Percentiles rank a stretch among this genome's conserved stretches.
Evolutionary conservation across 1,140 invertebrate genomes (phyloP).

Genomic region (Drosophila paulistorum): DNA sequence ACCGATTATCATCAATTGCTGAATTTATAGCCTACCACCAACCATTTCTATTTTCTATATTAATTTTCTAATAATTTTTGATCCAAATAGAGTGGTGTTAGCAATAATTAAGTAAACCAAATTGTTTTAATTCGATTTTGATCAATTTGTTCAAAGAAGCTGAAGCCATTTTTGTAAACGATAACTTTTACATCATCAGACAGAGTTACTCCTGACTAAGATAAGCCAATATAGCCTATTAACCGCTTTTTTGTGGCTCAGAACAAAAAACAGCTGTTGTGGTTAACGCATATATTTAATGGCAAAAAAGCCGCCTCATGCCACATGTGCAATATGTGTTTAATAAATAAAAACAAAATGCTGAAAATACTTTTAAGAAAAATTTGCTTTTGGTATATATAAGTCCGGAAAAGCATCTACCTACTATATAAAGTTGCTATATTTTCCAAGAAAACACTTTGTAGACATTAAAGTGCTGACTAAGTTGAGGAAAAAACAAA

Average conservation of each 20-base stretch:
- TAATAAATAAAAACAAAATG: slow-evolving; percentile 7
- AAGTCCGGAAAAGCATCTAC: slow-evolving; percentile 14
- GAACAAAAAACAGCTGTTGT: slow-evolving; percentile 34
- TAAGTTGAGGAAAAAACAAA: slow-evolving; percentile 42
- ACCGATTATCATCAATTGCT: no score
- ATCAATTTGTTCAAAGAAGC: neutral
- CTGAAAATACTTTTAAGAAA: neutral
- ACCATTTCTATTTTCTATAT: no score
- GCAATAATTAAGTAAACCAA: no score
- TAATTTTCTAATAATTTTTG: no score
- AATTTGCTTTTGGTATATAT: neutral
- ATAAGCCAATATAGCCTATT: slow-evolving; percentile 18
- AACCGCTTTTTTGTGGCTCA: slow-evolving; percentile 27
- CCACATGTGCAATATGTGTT: slow-evolving; percentile 6
- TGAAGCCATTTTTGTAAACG: neutral
- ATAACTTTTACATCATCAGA: neutral
- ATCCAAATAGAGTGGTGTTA: no score
- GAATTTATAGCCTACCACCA: no score
- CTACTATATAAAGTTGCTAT: slow-evolving; percentile 8
- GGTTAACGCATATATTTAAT: slow-evolving; percentile 13
- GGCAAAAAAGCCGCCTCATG: slow-evolving; percentile 21
- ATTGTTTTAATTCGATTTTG: neutral
- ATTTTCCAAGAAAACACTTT: slow-evolving; percentile 53
- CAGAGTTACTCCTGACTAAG: slow-evolving; percentile 6
- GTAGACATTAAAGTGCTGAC: slow-evolving; percentile 46